These are phyloP conservation scores for Oreochromis spilurus DNA, from an alignment of 2,113 vertebrate species.

Conservation along the genomic window DNA sequence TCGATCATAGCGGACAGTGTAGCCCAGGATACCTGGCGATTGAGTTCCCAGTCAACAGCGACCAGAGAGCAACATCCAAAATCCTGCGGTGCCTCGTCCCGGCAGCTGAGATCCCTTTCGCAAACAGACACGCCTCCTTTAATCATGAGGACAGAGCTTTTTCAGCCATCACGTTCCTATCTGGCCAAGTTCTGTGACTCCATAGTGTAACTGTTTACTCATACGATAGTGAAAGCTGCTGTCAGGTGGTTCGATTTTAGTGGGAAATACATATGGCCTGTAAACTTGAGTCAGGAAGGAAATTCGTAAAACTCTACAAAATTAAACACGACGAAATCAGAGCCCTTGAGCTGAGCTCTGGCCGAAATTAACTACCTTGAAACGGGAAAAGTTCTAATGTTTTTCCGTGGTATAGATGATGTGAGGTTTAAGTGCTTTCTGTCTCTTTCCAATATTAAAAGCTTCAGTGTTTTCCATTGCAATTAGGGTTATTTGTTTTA, in stretches of 20 bases:
- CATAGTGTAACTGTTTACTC: not conserved
- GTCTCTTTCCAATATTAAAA: not conserved
- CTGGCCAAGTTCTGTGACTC: not conserved
- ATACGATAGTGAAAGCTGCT: not conserved
- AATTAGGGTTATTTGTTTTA: not conserved
- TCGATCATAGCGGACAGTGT: not conserved
- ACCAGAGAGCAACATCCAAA: not conserved
- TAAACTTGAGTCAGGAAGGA: not conserved
- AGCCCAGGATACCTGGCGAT: not conserved
- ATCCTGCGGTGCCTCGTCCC: conserved; percentile 2
- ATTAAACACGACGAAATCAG: not conserved
- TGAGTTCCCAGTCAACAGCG: not conserved
- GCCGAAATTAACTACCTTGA: not conserved
- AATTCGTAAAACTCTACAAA: not conserved
- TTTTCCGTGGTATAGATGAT: not conserved
- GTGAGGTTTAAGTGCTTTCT: not conserved
- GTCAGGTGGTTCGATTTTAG: not conserved
- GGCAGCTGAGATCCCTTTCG: not conserved
- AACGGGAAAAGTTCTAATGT: not conserved
- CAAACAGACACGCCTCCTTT: conserved; percentile 34
- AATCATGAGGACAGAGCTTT: not conserved
- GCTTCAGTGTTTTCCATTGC: not conserved
- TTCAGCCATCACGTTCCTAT: not conserved
- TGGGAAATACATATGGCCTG: not conserved
- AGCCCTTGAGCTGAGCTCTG: not conserved